Percentiles rank a stretch among this genome's conserved stretches.
Conservation (phyloP, 2,113 vertebrate species). For the Rhineura floridana region DNA sequence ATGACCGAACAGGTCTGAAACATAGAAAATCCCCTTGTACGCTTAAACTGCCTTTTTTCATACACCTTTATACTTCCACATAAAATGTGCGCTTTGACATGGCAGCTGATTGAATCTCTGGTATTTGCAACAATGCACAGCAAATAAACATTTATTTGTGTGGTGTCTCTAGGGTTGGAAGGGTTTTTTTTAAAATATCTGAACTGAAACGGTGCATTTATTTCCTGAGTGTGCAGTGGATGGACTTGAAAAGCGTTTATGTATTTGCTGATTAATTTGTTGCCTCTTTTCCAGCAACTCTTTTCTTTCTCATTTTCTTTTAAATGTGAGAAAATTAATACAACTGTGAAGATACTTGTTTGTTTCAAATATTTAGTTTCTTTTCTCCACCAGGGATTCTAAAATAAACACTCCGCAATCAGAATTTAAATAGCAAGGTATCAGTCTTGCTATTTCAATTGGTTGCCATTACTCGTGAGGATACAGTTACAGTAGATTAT, state of each 20-base stretch:
- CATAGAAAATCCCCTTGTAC: not conserved
- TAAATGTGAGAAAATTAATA: conserved; percentile 61
- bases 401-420: conserved; percentile 72
- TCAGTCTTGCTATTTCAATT: conserved; percentile 69
- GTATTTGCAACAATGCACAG: not conserved
- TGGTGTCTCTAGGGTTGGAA: not conserved
- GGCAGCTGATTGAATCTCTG: not conserved
- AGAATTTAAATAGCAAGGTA: conserved; percentile 74
- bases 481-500: conserved; percentile 72
- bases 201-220: conserved; percentile 11
- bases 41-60: not conserved
- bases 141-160: not conserved
- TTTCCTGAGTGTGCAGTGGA: not conserved
- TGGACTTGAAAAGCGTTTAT: not conserved
- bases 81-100: accelerated
- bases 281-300: not conserved
- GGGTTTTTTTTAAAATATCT: not conserved
- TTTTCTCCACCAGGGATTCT: conserved; percentile 60
- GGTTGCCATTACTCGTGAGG: conserved; percentile 68
- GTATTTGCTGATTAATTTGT: conserved; percentile 59
- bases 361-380: conserved; percentile 74
- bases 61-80: accelerated
- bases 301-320: not conserved
- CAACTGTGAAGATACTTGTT: conserved; percentile 65
- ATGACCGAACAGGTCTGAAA: not conserved